These are phyloP conservation scores for Epirrhoe tristata DNA, from an alignment of 2,888 invertebrate genomes.

Conservation along the genomic window DNA sequence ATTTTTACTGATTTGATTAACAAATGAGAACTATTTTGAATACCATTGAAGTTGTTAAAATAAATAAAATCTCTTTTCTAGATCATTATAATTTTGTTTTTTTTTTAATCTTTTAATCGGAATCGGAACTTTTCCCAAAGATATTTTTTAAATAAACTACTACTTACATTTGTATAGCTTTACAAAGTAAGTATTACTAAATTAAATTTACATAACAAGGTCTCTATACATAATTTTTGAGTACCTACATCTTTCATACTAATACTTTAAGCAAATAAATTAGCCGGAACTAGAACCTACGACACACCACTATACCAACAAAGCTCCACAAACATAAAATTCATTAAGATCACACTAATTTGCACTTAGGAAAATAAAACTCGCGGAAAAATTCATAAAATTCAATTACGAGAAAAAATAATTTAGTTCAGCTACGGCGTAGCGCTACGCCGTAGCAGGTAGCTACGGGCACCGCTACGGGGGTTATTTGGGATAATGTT, in stretches of 20 bases:
- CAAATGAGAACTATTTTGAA: neutral
- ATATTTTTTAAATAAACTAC: too few species aligned
- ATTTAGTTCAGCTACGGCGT: constrained; percentile 28
- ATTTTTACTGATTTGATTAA: neutral
- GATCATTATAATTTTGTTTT: too few species aligned
- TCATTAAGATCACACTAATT: constrained; percentile 5
- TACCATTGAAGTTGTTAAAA: too few species aligned
- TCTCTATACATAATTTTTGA: too few species aligned
- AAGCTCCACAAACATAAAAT: neutral
- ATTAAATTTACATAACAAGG: too few species aligned
- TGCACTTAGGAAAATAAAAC: constrained; percentile 17
- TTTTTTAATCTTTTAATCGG: too few species aligned
- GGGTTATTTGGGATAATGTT: neutral
- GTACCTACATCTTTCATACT: too few species aligned
- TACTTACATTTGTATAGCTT: too few species aligned
- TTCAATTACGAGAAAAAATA: constrained; percentile 28
- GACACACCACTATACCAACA: neutral
- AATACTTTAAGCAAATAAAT: too few species aligned
- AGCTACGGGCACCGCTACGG: neutral
- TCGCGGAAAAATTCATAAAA: constrained; percentile 26
- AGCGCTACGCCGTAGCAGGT: constrained; percentile 20
- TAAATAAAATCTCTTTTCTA: too few species aligned
- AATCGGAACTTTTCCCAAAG: too few species aligned
- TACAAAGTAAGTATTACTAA: too few species aligned
- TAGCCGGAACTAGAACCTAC: neutral